These are phyloP conservation scores for Colistium nudipinnis DNA, from an alignment of 2,113 vertebrate species.

Conservation along the genomic window DNA sequence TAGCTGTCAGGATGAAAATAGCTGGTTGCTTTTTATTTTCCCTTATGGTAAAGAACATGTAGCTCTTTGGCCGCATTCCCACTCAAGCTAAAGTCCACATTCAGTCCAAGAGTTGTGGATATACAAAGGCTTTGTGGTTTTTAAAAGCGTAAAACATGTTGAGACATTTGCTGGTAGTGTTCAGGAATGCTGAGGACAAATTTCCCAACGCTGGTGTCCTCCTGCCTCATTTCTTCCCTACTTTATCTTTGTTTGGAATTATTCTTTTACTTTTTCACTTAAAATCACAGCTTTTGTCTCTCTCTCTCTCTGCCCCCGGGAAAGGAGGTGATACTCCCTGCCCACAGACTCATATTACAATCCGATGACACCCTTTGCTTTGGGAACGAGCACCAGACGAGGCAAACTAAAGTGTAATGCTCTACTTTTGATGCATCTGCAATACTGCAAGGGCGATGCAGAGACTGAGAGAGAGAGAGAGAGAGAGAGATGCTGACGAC, in stretches of 20 bases:
- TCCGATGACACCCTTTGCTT: slow-evolving; percentile 44
- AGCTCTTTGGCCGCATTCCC: slow-evolving; percentile 63
- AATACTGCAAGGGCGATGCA: slow-evolving; percentile 63
- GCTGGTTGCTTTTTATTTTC: slow-evolving; percentile 71
- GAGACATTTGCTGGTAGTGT: slow-evolving; percentile 63
- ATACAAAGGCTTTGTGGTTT: slow-evolving; percentile 55
- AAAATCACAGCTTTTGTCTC: background rate
- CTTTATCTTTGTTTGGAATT: slow-evolving; percentile 18
- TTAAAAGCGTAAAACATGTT: slow-evolving; percentile 60
- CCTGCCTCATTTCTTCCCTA: background rate
- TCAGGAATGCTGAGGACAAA: slow-evolving; percentile 61
- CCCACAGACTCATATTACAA: slow-evolving; percentile 33
- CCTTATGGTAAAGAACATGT: slow-evolving; percentile 65
- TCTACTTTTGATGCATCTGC: slow-evolving; percentile 62
- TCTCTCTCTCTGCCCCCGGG: background rate
- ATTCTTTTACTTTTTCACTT: background rate
- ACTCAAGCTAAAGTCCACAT: slow-evolving; percentile 53
- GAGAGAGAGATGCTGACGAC: slow-evolving; percentile 63
- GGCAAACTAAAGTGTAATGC: slow-evolving; percentile 46
- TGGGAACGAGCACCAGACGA: slow-evolving; percentile 32
- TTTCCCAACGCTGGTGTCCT: slow-evolving; percentile 33
- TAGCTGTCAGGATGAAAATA: slow-evolving; percentile 63
- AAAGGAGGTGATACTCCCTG: slow-evolving; percentile 38
- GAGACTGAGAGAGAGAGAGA: too few relatives aligned
- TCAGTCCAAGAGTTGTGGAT: too few relatives aligned